phyloP scores from a whole-genome alignment of 2,888 invertebrate genomes.

The Hymenopus coronatus region DNA sequence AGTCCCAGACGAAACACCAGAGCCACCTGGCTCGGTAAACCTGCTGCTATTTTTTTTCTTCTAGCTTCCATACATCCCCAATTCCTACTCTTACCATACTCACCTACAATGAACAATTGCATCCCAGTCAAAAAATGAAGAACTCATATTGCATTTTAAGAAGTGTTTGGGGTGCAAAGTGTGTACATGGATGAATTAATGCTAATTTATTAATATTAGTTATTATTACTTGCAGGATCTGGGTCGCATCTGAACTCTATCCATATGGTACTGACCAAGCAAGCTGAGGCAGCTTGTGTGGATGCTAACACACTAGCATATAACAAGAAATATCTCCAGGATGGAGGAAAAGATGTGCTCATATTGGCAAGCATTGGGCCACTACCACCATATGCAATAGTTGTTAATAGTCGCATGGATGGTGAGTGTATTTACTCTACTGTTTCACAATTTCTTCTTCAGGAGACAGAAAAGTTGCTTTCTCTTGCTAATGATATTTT shows the following conservation, averaged over 20 bases:
- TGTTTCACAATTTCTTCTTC: background rate
- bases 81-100: too few relatives aligned
- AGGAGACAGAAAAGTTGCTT: too few relatives aligned
- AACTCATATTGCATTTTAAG: too few relatives aligned
- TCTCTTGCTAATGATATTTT: too few relatives aligned
- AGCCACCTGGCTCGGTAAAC: too few relatives aligned
- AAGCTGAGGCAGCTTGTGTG: constrained; percentile 63
- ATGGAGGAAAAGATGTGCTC: constrained; percentile 55
- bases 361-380: constrained; percentile 63
- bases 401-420: constrained; percentile 56
- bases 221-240: constrained; percentile 46
- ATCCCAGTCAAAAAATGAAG: too few relatives aligned
- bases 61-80: too few relatives aligned
- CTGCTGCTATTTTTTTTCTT: too few relatives aligned
- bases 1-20: too few relatives aligned
- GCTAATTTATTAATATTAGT: background rate
- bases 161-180: too few relatives aligned
- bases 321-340: constrained; percentile 56
- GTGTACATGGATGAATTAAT: too few relatives aligned
- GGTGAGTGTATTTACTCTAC: constrained; percentile 47
- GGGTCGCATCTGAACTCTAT: constrained; percentile 62
- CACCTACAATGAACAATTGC: too few relatives aligned
- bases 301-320: constrained; percentile 59
- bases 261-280: constrained; percentile 59
- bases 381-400: constrained; percentile 63